phyloP scores from a whole-genome alignment of 2,113 vertebrate genomes.

The Carettochelys insculpta region DNA sequence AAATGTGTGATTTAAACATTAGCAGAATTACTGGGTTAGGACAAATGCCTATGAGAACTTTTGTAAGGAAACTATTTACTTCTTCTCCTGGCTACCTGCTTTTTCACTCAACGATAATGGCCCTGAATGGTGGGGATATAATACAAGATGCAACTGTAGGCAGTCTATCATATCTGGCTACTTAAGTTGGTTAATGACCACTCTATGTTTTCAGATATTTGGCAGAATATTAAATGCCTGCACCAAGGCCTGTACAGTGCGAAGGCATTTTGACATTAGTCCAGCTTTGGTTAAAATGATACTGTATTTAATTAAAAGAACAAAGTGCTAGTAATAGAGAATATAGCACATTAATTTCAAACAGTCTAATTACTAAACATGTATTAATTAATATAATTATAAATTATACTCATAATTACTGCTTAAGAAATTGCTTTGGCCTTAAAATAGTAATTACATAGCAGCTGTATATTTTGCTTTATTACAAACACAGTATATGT shows the following conservation, averaged over 20 bases:
- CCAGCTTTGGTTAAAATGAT: constrained; percentile 53
- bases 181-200: constrained; percentile 2
- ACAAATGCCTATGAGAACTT: neutral
- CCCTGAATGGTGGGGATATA: neutral
- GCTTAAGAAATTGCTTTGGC: constrained; percentile 52
- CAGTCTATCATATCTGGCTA: neutral
- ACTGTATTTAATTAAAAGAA: constrained; percentile 61
- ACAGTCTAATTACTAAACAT: constrained; percentile 37
- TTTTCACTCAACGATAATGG: neutral
- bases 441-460: constrained; percentile 30
- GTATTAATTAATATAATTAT: constrained; percentile 43
- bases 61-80: neutral
- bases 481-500: neutral
- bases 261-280: neutral
- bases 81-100: neutral
- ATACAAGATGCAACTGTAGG: neutral
- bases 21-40: neutral
- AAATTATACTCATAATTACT: constrained; percentile 35
- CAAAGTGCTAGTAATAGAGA: constrained; percentile 53
- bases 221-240: neutral
- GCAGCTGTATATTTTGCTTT: constrained; percentile 4
- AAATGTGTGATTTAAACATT: neutral
- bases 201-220: neutral
- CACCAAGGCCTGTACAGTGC: constrained; percentile 9
- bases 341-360: constrained; percentile 62